Base-by-base conservation (phyloP, 2,113 vertebrate genomes). In the Trematocara zebra region DNA sequence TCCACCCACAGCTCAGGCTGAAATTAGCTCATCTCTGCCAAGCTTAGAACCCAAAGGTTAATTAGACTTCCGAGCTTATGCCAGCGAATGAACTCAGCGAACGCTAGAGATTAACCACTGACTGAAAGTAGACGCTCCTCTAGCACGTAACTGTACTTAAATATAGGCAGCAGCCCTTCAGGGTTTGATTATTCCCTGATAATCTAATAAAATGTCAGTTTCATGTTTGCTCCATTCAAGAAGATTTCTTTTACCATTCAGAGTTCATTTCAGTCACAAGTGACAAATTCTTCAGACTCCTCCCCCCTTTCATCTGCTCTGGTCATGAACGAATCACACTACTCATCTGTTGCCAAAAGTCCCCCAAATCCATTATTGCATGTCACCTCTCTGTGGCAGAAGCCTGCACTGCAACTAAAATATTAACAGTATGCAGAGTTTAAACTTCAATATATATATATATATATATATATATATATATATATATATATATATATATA, bases 1-100 rank as follows among this genome's bases (percentile, higher is more conserved):
- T 96, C 93, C 87, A 83, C 35, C 64, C 40, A 31, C 56, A 88
- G 89, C 84, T 91, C 87, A 80, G 53, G 23, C 86, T 95, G 86
- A 95, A 96, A 95, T 95, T 92, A 94, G 92, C 87, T 94, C 20
- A 88, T 85, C 91, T 88, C 80, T 23, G 88, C 85, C 52, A 67
- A 78, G 54, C 2, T 95, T 94, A 94, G 92, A 88, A 90, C 87
- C 26, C 28, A 35, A 59, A n/a, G 61, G 82, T 91, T 86, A 80
- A 85, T 87, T 90, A 83, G 90, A 87, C 72, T 87, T 11, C 78
- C 2, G 37, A 81, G 81, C 78, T 15, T 59, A 85, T 78, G 67
- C 51, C 83, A 74, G 80, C 44, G 53, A 84, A 69, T 40, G 23
- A 47, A 87, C 76, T 26, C 64, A 49, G 59, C 31, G 2, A 23